Evolutionary conservation across 2,797 vertebrate genomes (phyloP), one percentile per base, ranked within the genome.

Genomic region (Semaprochilodus insignis): DNA sequence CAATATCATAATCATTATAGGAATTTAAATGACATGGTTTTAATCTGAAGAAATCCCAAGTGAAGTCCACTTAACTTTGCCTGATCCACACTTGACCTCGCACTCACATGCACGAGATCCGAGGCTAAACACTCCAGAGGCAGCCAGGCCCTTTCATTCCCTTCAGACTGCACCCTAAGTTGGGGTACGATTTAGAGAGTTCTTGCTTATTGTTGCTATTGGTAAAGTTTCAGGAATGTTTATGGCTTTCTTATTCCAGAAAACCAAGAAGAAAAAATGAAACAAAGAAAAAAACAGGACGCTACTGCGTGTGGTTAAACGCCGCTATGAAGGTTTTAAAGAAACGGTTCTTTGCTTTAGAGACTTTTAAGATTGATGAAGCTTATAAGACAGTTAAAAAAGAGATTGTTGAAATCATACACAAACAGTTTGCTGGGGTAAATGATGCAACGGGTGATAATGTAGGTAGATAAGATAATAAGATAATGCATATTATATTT

Each of bases 11-110:
- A 73, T 74, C 60, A 74, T 65, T 62, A 44, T 48, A 54, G 21
- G 44, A 81, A 74, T 78, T 70, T 74, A 55, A 85, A 63, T 48
- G 67, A 48, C 23, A 74, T 63, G 54, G 23, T 74, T 62, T 77
- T 70, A 82, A 75, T 82, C 80, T 69, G 44, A 19, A 8, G 25
- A 74, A 81, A 85, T 85, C 51, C 71, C 57, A 55, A 40, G 27
- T 69, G 54, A 85, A 85, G 70, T 70, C 55, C 63, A 79, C 74
- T 79, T 85, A 66, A 74, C 34, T 71, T 75, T 57, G 44, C 74
- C 34, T 70, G 55, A 79, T 85, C 76, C 66, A 82, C 65, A 82
- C 80, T 79, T 85, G 75, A 84, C 74, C 74, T 65, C 36, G 36
- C 80, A 66, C 62, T 78, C 77, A 55, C 55, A 62, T 70, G 76